phyloP scores from a whole-genome alignment of 2,888 invertebrate genomes.

The Microctonus hyperodae region DNA sequence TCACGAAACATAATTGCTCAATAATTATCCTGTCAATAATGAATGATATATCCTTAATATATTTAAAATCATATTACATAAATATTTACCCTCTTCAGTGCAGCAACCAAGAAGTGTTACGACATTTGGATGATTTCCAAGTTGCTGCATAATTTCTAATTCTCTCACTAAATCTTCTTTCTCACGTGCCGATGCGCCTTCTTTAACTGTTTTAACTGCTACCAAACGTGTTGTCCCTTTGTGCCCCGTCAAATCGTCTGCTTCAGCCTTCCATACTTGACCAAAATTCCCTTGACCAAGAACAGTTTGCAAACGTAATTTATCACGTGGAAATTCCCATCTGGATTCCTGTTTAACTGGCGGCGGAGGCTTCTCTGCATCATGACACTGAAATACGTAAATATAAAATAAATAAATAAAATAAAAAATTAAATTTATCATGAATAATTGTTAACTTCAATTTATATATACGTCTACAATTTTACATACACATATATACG shows the following conservation, averaged over 20 bases:
- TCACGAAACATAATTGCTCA: slow-evolving; percentile 33
- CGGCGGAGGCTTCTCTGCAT: slow-evolving; percentile 68
- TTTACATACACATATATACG: no score
- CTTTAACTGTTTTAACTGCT: slow-evolving; percentile 86
- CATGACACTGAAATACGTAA: slow-evolving; percentile 55
- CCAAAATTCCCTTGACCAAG: slow-evolving; percentile 88
- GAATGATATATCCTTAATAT: slow-evolving; percentile 5
- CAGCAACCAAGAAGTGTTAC: slow-evolving; percentile 84
- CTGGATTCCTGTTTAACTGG: slow-evolving; percentile 68
- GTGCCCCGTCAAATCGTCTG: slow-evolving; percentile 79
- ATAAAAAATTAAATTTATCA: neutral
- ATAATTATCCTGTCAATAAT: slow-evolving; percentile 42
- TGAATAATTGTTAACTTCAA: slow-evolving; percentile 6
- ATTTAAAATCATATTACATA: neutral
- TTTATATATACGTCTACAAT: neutral
- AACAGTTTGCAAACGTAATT: slow-evolving; percentile 78
- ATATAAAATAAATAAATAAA: neutral
- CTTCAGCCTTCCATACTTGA: slow-evolving; percentile 86
- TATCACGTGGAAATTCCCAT: slow-evolving; percentile 82
- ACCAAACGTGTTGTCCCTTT: slow-evolving; percentile 80
- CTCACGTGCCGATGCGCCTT: slow-evolving; percentile 79
- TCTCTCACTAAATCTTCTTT: slow-evolving; percentile 78
- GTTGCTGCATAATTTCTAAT: slow-evolving; percentile 81
- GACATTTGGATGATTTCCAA: slow-evolving; percentile 83
- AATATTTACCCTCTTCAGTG: slow-evolving; percentile 75